Percentiles rank a stretch among this genome's conserved stretches.
Evolutionary conservation across 2,797 vertebrate species (phyloP).

Genomic region (Tragopan temminckii): DNA sequence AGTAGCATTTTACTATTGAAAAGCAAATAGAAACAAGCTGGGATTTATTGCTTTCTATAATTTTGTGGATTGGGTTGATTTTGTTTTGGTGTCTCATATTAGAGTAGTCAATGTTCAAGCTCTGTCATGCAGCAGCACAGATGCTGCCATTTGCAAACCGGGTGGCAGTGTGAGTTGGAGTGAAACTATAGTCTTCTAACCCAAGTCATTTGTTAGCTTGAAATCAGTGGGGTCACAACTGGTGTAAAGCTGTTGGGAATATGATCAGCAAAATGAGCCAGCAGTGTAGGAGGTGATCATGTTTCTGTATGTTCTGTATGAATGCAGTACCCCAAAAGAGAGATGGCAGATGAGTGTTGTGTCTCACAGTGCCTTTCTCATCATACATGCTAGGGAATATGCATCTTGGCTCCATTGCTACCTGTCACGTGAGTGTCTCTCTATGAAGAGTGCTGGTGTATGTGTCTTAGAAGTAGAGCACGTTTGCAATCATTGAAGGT

Average conservation of each 20-base stretch:
- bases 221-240: neutral
- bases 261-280: neutral
- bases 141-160: neutral
- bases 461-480: neutral
- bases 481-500: neutral
- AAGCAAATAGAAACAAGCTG: neutral
- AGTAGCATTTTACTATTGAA: neutral
- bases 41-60: neutral
- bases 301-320: neutral
- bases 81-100: neutral
- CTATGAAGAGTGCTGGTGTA: neutral
- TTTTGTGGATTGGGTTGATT: neutral
- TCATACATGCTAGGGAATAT: neutral
- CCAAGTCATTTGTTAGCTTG: neutral
- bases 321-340: rapidly evolving
- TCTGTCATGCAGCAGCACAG: neutral
- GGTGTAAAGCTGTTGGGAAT: neutral
- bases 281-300: rapidly evolving
- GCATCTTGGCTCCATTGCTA: neutral
- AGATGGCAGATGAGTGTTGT: neutral
- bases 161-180: neutral
- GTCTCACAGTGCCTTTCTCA: neutral
- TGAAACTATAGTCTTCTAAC: neutral
- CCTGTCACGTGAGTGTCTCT: neutral
- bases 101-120: neutral